These are phyloP conservation scores for Equus quagga DNA, from an alignment of 2,113 vertebrate genomes.

Conservation along the genomic window DNA sequence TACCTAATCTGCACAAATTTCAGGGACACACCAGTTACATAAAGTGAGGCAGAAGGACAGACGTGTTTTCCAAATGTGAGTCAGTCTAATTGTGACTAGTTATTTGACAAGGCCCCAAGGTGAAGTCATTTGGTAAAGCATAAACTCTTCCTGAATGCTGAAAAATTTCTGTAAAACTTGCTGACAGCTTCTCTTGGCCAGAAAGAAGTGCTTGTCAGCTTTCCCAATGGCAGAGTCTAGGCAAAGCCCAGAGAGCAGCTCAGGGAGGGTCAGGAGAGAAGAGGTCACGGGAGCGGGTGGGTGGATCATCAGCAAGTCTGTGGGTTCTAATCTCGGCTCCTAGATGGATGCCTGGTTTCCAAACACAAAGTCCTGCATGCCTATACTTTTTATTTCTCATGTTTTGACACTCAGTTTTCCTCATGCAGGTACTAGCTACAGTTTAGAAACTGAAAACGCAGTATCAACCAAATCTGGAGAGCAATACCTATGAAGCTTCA, in stretches of 20 bases:
- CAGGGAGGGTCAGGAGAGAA: not conserved
- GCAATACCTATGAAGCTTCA: not conserved
- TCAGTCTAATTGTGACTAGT: conserved; percentile 80
- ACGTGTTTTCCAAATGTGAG: conserved; percentile 71
- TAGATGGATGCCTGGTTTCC: not conserved
- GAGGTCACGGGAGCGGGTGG: not conserved
- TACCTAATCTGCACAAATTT: conserved; percentile 17
- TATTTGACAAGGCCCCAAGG: conserved; percentile 70
- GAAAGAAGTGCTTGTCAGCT: conserved; percentile 55
- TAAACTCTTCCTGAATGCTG: conserved; percentile 72
- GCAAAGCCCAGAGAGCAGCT: conserved; percentile 47
- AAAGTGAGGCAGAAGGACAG: conserved; percentile 43
- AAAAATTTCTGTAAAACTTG: conserved; percentile 71
- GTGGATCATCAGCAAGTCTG: not conserved
- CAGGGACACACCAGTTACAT: conserved; percentile 15
- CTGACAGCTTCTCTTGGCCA: conserved; percentile 66
- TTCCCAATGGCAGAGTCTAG: conserved; percentile 35
- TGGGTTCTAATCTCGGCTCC: not conserved
- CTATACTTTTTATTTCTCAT: conserved; percentile 6
- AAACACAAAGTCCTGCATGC: not conserved
- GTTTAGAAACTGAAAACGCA: conserved; percentile 35
- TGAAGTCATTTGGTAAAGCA: conserved; percentile 74
- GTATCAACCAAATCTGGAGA: not conserved
- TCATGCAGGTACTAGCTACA: not conserved
- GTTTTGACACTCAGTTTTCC: not conserved